Base-by-base conservation (phyloP, 2,113 vertebrate genomes). In the Nettapus auritus region DNA sequence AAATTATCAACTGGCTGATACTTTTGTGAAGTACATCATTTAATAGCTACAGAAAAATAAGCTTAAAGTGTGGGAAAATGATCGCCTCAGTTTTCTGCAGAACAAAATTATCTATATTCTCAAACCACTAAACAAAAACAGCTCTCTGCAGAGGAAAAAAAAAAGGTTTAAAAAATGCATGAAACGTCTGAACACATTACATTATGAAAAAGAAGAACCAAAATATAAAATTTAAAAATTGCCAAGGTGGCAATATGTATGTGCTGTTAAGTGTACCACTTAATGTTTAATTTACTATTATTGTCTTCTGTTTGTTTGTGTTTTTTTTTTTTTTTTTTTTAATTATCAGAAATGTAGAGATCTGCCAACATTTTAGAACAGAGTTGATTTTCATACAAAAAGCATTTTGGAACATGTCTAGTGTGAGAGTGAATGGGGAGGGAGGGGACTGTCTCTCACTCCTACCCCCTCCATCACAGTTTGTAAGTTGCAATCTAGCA, bases 51-150 rank as follows among this genome's bases (percentile, higher is more conserved):
- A 93, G 57, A 85, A 87, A 93, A 93, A 55, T 67, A 53, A 82
- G 36, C 63, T n/a, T 57, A 29, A 73, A 85, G 74, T 77, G 60
- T 96, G 93, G 78, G 93, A 92, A 97, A 90, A 75, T 60, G 10
- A 46, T 86, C 82, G 21, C 20, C 6, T 90, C 28, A 13, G 31
- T 88, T 96, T 92, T 96, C 93, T 94, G 40, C 38, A 82, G 52
- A 96, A 55, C 82, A 74, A 84, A 93, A 95, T 93, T 96, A 91
- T 97, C 96, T 95, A 26, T 89, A 82, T 74, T 62, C 87, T 97
- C 93, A 96, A 96, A 96, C 79, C 57, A 91, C 85, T 91, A 96
- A 97, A 96, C 76, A 97, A 97, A 98, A 97, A 57, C 97, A 97
- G 88, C 75, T 86, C 86, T 86, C 87, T 85, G 79, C 75, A 56